A percentile compares a stretch with the other conserved stretches of the same genome.
Evolutionary conservation across 1,140 invertebrate species (phyloP).

Genomic region (Pissodes strobi): DNA sequence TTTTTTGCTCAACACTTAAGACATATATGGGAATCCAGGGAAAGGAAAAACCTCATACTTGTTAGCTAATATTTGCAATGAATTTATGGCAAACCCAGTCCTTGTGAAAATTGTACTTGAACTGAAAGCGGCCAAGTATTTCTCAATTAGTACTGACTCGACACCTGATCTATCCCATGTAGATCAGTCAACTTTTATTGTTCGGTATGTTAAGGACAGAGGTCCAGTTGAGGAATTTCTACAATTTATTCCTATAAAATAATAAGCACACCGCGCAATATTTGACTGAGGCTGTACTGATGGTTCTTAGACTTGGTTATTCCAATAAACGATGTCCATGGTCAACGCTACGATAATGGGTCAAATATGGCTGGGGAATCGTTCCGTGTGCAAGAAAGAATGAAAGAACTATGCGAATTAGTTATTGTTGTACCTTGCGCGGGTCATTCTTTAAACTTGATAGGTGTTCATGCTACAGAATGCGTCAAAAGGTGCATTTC

Average conservation of each 20-base stretch:
- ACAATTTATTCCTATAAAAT: constrained; percentile 2
- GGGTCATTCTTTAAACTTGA: too few species aligned
- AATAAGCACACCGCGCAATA: constrained; percentile 37
- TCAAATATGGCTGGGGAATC: constrained; percentile 50
- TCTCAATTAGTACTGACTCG: constrained; percentile 53
- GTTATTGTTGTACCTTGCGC: constrained; percentile 44
- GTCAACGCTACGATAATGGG: too few species aligned
- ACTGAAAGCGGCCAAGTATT: constrained; percentile 54
- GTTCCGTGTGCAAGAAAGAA: constrained; percentile 42
- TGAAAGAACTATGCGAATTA: constrained; percentile 36
- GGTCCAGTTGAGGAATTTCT: constrained; percentile 44
- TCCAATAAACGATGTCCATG: too few species aligned
- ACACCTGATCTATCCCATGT: too few species aligned
- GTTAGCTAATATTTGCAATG: constrained; percentile 41
- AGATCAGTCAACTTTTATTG: constrained; percentile 53
- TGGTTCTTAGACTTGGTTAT: constrained; percentile 45
- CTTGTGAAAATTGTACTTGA: constrained; percentile 44
- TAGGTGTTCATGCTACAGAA: too few species aligned
- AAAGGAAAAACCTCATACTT: constrained; percentile 36
- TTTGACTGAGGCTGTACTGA: constrained; percentile 40
- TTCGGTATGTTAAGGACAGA: constrained; percentile 50
- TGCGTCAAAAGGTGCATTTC: too few species aligned
- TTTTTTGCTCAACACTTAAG: constrained; percentile 21
- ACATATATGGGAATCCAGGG: constrained; percentile 21
- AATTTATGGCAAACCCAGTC: constrained; percentile 44